Evolutionary conservation across 1,140 invertebrate genomes (phyloP).

Genomic region (Argopecten irradians): DNA sequence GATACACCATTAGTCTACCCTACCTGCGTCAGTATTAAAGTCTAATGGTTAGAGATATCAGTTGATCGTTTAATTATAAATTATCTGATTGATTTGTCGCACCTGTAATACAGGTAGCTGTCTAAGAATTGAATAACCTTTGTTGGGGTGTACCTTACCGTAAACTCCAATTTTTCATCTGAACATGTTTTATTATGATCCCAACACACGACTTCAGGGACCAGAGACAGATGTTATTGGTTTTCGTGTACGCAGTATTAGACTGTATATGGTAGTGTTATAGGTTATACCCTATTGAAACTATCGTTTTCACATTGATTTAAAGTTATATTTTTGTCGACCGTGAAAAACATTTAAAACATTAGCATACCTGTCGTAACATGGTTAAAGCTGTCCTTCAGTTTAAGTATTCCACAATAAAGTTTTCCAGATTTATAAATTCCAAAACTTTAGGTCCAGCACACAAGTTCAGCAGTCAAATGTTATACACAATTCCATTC

Average conservation of each 20-base stretch:
- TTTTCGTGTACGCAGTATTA: background rate
- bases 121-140: background rate
- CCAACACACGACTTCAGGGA: background rate
- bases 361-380: background rate
- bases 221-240: background rate
- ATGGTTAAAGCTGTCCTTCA: background rate
- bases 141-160: background rate
- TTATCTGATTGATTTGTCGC: background rate
- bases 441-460: background rate
- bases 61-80: background rate
- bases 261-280: background rate
- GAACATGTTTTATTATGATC: background rate
- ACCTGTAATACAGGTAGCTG: background rate
- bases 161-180: background rate
- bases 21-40: too few relatives aligned
- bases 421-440: background rate
- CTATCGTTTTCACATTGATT: background rate
- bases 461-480: background rate
- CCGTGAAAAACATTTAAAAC: background rate
- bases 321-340: background rate
- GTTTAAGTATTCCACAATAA: background rate
- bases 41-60: background rate
- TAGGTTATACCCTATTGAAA: background rate
- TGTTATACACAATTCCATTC: background rate
- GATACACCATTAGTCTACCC: background rate